Base-by-base conservation (phyloP, 2,113 vertebrate genomes). In the Cyanocitta stelleri region DNA sequence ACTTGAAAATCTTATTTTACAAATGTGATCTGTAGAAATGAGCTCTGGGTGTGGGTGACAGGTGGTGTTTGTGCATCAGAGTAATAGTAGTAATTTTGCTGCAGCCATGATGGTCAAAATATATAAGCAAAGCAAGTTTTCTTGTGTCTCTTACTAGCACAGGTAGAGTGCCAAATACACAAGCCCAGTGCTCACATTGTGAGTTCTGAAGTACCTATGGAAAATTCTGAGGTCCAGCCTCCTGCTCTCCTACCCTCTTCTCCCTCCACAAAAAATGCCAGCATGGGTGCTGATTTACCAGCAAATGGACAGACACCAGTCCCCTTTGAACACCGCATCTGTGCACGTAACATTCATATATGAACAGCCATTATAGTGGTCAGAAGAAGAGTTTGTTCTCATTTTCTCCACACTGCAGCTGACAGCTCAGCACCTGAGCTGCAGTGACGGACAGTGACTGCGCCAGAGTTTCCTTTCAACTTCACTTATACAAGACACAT, bases 391-490 rank as follows among this genome's bases (percentile, higher is more conserved):
- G 37, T 75, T 94, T 81, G 30, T 80, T 90, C 69, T 74, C 49
- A 12, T 78, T 90, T 94, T 90, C 35, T 22, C 35, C n/a, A 61
- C 46, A 39, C n/a, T 9, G 2, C 46, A 51, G 46, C 59, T 87
- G 87, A 83, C 77, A 72, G 61, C 55, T 74, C 84, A 87, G 37
- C 68, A 46, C 39, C 43, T 49, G 54, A 87, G 66, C 44, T 86
- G 66, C 77, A 76, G n/a, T 71, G 90, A 88, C 77, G 81, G 69
- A 78, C 83, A 55, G 43, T 90, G 82, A 85, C 48, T 59, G 63
- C 0, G 0, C 43, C 77, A 80, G 62, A 78, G 49, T 68, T 91
- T 54, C 44, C 59, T 92, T 95, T 95, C 93, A 91, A 82, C 39
- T 91, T 95, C 11, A 3, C 54, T 97, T 81, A 63, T 56, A 37